Conservation (phyloP, 2,797 vertebrate genomes). For the Tachyglossus aculeatus region DNA sequence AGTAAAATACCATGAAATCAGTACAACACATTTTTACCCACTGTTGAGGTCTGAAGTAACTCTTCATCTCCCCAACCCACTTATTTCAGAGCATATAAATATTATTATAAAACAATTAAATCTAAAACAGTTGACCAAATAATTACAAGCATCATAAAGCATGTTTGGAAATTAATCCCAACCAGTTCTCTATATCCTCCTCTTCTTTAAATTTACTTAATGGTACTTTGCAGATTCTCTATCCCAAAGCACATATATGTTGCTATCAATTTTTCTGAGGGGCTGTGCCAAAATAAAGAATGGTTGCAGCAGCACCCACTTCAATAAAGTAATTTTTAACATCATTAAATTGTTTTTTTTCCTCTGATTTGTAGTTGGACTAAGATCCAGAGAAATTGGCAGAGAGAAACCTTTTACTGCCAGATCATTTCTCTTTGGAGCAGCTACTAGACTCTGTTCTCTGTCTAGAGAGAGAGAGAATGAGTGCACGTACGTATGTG, state of each 20-base stretch:
- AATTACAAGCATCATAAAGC: slow-evolving; percentile 68
- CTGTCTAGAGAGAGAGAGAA: no score
- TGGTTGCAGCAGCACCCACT: not conserved
- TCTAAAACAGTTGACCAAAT: slow-evolving; percentile 51
- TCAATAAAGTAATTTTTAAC: slow-evolving; percentile 40
- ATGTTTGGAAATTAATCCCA: slow-evolving; percentile 56
- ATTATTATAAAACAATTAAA: slow-evolving; percentile 30
- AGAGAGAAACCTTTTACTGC: not conserved
- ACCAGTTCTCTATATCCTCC: slow-evolving; percentile 14
- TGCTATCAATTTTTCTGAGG: slow-evolving; percentile 41
- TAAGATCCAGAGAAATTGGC: not conserved
- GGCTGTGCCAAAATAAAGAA: slow-evolving; percentile 21
- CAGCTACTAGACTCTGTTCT: not conserved
- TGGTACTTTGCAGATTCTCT: slow-evolving; percentile 26
- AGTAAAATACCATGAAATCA: slow-evolving; percentile 31
- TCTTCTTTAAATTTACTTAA: slow-evolving; percentile 47
- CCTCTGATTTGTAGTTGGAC: slow-evolving; percentile 26
- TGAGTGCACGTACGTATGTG: no score
- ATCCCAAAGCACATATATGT: slow-evolving; percentile 41
- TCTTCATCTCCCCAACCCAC: slow-evolving; percentile 23
- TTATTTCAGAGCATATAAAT: slow-evolving; percentile 42
- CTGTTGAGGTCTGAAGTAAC: not conserved
- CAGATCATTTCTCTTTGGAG: not conserved
- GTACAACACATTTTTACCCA: slow-evolving; percentile 26
- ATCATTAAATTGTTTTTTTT: slow-evolving; percentile 41